Evolutionary conservation across 1,140 invertebrate species (phyloP), one percentile per base, ranked within the genome.

Genomic region (Drosophila suzukii): DNA sequence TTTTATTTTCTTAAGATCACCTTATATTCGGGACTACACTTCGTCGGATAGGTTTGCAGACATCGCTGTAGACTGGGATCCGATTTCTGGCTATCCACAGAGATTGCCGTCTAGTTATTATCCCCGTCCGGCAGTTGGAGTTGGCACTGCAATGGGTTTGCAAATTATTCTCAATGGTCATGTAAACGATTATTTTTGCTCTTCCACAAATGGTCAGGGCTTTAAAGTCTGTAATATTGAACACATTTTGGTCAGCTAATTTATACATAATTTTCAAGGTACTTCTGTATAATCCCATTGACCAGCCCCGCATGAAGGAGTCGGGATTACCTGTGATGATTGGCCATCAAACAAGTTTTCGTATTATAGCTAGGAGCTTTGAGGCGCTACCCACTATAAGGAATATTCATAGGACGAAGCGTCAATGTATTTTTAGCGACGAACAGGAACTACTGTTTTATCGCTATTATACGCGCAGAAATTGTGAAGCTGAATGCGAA

Each of bases 171-270:
- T 96, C 6, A 95, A 97, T 88, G 95, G 95, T 1, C 94, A 96
- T 54, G 65, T 95, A 0, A 93, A 94, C 12, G 94, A 96, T 76
- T 97, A 97, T 89, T 96, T 95, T 86, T 97, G 96, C 71, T 96
- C 96, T 4, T 96, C 96, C 0, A 96, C 96, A 1, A 95, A 94
- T 75, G 96, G 96, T 58, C 93, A 94, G 27, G 96, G 96, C n/a
- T 97, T 97, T 83, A 96, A 97, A 93, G 96, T 83, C 38, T 10
- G 32, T 53, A 10, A 15, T 32, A 6, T 58, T 20, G 0, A 6
- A 27, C 12, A 7, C n/a, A 8, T 15, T 53, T 6, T 20, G 11
- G 1, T 3, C 11, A 20, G 15, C 11, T 20, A 15, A 17, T 20
- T 36, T 12, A 32, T 44, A 3, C 6, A 36, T 1, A 4, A 11